phyloP scores from a whole-genome alignment of 2,113 vertebrate genomes.

The Amblyopsis rosae region DNA sequence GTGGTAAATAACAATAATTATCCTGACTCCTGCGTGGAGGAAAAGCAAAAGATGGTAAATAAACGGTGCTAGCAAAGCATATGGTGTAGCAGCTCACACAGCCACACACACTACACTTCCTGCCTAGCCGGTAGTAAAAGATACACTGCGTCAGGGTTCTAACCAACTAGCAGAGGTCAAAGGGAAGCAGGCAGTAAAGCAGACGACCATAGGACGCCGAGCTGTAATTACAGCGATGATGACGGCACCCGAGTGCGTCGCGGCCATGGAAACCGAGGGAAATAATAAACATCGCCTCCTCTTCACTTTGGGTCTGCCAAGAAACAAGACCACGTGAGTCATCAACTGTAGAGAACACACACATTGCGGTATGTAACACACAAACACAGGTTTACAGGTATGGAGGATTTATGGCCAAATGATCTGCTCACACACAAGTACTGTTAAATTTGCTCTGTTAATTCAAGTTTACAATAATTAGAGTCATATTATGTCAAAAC shows the following conservation, averaged over 20 bases:
- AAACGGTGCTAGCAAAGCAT: no score
- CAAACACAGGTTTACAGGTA: slow-evolving; percentile 7
- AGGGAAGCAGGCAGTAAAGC: slow-evolving; percentile 40
- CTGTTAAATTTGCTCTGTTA: no score
- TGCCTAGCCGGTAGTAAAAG: neutral
- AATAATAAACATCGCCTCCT: slow-evolving; percentile 79
- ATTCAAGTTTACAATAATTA: no score
- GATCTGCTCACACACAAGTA: neutral
- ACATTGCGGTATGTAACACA: slow-evolving; percentile 46
- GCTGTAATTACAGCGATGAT: slow-evolving; percentile 66
- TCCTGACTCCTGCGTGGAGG: neutral
- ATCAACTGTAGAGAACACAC: slow-evolving; percentile 63
- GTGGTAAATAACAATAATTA: neutral
- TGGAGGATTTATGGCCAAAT: no score
- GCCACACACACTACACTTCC: neutral
- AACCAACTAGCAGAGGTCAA: slow-evolving; percentile 43
- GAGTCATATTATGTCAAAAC: neutral
- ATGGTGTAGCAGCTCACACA: neutral
- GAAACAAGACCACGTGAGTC: slow-evolving; percentile 67
- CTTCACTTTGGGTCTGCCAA: slow-evolving; percentile 60
- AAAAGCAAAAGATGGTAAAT: neutral
- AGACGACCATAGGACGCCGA: slow-evolving; percentile 39
- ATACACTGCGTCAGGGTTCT: slow-evolving; percentile 9
- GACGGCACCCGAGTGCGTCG: slow-evolving; percentile 58
- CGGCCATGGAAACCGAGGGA: slow-evolving; percentile 69